A percentile compares a stretch with the other conserved stretches of the same genome.
phyloP scores from a whole-genome alignment of 1,140 invertebrate species.

The Bombus confusus region DNA sequence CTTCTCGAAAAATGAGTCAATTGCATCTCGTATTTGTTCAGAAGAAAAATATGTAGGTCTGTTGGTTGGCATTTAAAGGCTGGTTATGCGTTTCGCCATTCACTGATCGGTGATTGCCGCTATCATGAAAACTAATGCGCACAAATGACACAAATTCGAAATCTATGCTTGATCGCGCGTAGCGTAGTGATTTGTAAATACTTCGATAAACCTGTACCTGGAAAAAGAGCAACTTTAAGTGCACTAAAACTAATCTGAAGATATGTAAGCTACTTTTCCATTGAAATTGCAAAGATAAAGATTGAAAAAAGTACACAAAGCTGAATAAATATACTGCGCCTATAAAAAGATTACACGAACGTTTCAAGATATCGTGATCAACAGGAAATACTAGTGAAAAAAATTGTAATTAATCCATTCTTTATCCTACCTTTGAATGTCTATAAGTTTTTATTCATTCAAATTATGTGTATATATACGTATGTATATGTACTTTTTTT shows the following conservation, averaged over 20 bases:
- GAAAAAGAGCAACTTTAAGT: not conserved
- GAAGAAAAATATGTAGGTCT: constrained; percentile 68
- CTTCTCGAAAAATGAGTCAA: not conserved
- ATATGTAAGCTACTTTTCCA: not conserved
- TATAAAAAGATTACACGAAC: not conserved
- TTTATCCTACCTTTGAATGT: no score
- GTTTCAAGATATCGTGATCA: not conserved
- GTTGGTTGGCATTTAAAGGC: constrained; percentile 24
- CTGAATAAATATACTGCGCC: not conserved
- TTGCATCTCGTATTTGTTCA: constrained; percentile 43
- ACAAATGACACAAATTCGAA: constrained; percentile 43
- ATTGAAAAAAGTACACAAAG: not conserved
- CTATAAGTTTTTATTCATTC: not conserved
- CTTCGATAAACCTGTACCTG: constrained; percentile 4
- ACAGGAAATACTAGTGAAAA: not conserved
- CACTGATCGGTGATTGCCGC: constrained; percentile 46
- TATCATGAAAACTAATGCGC: constrained; percentile 26
- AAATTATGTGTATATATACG: not conserved
- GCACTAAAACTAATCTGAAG: not conserved
- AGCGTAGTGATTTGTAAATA: constrained; percentile 49
- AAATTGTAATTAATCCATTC: not conserved
- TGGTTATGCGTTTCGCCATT: constrained; percentile 56
- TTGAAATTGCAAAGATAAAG: not conserved
- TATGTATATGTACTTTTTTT: not conserved
- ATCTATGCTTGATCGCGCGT: not conserved